phyloP scores from a whole-genome alignment of 2,888 invertebrate species.

The Lepidochrysops patricia region DNA sequence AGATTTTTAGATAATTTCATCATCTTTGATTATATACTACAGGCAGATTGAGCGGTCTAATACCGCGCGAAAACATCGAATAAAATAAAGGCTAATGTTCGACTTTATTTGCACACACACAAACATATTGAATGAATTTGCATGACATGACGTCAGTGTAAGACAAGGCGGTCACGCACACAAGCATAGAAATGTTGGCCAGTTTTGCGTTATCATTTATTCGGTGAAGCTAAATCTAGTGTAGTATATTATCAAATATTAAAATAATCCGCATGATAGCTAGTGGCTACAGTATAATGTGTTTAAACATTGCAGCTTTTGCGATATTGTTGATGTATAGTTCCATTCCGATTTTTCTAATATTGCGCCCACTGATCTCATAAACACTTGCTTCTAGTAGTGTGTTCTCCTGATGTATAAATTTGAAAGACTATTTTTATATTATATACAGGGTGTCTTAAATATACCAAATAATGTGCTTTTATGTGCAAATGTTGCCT shows the following conservation, averaged over 20 bases:
- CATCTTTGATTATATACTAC: no score
- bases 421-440: constrained; percentile 59
- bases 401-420: constrained; percentile 58
- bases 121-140: no score
- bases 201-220: no score
- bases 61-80: no score
- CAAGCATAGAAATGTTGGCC: no score
- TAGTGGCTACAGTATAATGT: not conserved
- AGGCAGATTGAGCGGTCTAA: no score
- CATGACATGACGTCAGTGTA: no score
- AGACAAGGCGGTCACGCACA: no score
- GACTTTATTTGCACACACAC: no score
- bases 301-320: not conserved
- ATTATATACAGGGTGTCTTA: constrained; percentile 69
- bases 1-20: not conserved
- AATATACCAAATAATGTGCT: constrained; percentile 71
- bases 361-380: constrained; percentile 55
- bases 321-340: constrained; percentile 10
- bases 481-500: constrained; percentile 69
- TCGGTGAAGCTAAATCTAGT: no score
- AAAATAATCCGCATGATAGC: not conserved
- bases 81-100: no score
- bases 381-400: constrained; percentile 46
- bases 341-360: constrained; percentile 13
- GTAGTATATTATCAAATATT: no score